Base-by-base conservation (phyloP, 2,888 invertebrate species). In the Pteria penguin region DNA sequence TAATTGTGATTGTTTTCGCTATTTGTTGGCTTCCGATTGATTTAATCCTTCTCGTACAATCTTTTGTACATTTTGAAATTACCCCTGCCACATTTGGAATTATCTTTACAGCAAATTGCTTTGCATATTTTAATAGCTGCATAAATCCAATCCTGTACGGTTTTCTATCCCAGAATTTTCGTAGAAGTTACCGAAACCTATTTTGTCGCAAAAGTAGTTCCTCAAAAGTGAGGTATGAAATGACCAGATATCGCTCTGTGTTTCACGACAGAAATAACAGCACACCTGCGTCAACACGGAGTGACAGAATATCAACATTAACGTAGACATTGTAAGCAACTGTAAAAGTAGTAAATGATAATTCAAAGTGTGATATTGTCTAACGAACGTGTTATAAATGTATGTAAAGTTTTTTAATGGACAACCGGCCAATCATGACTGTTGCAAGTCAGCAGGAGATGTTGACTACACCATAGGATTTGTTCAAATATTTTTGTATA, bases 1-100 rank as follows among this genome's bases (percentile, higher is more conserved):
- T 96, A 67, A 96, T 97, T 70, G 96, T 97, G 2, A 95, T 96
- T 69, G 96, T 96, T 60, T 97, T 97, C 92, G 97, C 97, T 29
- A 94, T 96, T 54, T 97, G 97, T 93, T 97, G 97, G 97, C 95
- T 96, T 86, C 97, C 97, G 36, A 96, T 97, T 90, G 96, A 97
- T 94, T 94, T 97, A 2, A 88, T 88, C 76, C 91, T 90, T 76
- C 87, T 90, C 63, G 94, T 95, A 83, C 96, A 96, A 92, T 95
- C 96, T 4, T 91, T 96, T 81, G 94, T 95, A 81, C 92, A 94
- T 62, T 96, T 96, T 93, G 94, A 95, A 0, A 89, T 93, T 27
- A 93, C 94, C 90, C 62, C 71, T 14, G 32, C 78, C 94, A 95
- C 52, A 95, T 96, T 86, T 1, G 73, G 78, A 2, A 29, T 84